phyloP scores from a whole-genome alignment of 2,113 vertebrate species.

The Shinisaurus crocodilurus region DNA sequence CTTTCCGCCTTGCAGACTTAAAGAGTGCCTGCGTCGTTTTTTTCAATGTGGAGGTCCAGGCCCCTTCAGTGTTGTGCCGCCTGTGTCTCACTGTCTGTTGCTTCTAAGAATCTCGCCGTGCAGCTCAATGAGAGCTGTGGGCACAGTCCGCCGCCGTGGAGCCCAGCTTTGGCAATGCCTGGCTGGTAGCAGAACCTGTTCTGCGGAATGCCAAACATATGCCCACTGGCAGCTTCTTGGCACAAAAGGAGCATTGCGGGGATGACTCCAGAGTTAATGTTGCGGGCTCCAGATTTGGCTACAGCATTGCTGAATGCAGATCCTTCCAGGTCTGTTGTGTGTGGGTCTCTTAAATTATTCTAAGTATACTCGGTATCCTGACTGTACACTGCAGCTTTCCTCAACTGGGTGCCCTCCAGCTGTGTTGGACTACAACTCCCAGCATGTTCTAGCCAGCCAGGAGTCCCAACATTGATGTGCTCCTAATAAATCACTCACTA shows the following conservation, averaged over 20 bases:
- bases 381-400: not conserved
- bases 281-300: not conserved
- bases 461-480: not conserved
- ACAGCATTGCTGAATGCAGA: not conserved
- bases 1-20: too few relatives aligned
- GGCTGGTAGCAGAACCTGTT: conserved; percentile 39
- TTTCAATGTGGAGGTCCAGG: not conserved
- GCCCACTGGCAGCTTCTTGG: not conserved
- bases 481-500: not conserved
- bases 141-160: not conserved
- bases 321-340: not conserved
- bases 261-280: not conserved
- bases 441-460: too few relatives aligned
- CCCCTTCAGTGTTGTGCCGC: not conserved
- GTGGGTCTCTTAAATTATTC: not conserved
- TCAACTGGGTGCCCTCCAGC: too few relatives aligned
- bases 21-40: too few relatives aligned
- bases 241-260: not conserved
- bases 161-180: rapidly evolving
- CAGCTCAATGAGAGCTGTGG: not conserved
- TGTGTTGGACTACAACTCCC: too few relatives aligned
- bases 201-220: not conserved
- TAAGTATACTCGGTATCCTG: not conserved
- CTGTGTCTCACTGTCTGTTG: not conserved
- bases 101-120: not conserved